phyloP scores from a whole-genome alignment of 2,797 vertebrate genomes.

The Schizopygopsis malacanthus region DNA sequence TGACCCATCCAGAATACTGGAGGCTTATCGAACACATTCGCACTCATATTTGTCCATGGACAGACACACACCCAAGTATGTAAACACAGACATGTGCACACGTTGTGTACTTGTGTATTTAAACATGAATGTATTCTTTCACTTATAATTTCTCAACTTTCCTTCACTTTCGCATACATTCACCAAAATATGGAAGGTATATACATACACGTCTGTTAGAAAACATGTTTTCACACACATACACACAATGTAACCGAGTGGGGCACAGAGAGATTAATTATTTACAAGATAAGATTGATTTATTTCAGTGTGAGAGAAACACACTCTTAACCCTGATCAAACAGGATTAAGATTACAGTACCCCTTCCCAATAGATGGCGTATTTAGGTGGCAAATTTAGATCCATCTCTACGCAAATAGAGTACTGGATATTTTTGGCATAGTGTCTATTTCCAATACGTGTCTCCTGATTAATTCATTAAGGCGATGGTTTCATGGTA shows the following conservation, averaged over 20 bases:
- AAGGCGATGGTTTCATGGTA: constrained; percentile 76
- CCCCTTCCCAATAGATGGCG: constrained; percentile 69
- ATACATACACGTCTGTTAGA: constrained; percentile 16
- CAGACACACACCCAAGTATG: constrained; percentile 43
- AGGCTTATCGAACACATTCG: constrained; percentile 55
- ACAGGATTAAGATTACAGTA: constrained; percentile 82
- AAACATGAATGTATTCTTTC: constrained; percentile 16
- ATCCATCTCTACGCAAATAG: constrained; percentile 68
- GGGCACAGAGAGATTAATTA: constrained; percentile 75
- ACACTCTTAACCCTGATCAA: constrained; percentile 81
- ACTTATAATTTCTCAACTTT: constrained; percentile 30
- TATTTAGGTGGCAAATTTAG: constrained; percentile 72
- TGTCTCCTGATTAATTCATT: constrained; percentile 78
- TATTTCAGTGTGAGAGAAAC: constrained; percentile 73
- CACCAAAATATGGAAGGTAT: neutral
- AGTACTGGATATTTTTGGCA: constrained; percentile 72
- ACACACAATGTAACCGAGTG: constrained; percentile 65
- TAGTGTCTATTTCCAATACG: constrained; percentile 71
- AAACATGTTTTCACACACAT: constrained; percentile 36
- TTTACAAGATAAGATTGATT: constrained; percentile 81
- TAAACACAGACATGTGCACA: constrained; percentile 45
- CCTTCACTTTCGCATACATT: constrained; percentile 15
- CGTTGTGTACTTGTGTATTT: constrained; percentile 14
- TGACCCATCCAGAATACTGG: constrained; percentile 54
- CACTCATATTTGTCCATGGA: neutral